Conservation (phyloP, 2,113 vertebrate genomes). For the Bubo scandiacus region DNA sequence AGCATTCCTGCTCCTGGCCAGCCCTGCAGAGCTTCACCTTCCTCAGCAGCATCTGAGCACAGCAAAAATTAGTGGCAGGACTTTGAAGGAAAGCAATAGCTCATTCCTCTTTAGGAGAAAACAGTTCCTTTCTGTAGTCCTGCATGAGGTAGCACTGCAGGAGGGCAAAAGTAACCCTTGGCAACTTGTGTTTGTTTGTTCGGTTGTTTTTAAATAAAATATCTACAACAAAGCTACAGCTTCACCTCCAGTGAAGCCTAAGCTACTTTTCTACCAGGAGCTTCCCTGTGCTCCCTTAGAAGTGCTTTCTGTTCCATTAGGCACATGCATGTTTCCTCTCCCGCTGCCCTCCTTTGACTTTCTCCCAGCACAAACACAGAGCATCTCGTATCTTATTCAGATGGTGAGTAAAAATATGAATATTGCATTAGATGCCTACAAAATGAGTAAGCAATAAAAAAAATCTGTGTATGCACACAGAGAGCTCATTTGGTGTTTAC, state of each 20-base stretch:
- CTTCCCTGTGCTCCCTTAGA: fast-evolving
- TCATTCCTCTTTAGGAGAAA: not conserved
- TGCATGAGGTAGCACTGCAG: not conserved
- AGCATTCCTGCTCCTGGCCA: not conserved
- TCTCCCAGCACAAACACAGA: not conserved
- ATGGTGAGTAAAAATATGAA: not conserved
- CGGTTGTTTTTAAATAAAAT: not conserved
- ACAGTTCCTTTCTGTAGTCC: not conserved
- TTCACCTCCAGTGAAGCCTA: not conserved
- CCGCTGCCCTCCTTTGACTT: not conserved
- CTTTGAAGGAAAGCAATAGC: not conserved
- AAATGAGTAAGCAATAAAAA: not conserved
- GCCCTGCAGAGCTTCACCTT: not conserved
- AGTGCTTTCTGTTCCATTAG: not conserved
- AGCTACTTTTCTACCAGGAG: not conserved
- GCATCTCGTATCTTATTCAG: not conserved
- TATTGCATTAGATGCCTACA: not conserved
- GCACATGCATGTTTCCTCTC: not conserved
- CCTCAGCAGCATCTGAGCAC: not conserved
- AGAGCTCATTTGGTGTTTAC: not conserved
- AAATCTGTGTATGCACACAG: not conserved
- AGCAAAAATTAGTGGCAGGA: not conserved
- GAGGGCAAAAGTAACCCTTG: not conserved
- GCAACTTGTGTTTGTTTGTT: too few species aligned
- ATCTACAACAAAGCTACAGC: not conserved